Evolutionary conservation across 2,113 vertebrate genomes (phyloP).

Genomic region (Todiramphus saurophagus): DNA sequence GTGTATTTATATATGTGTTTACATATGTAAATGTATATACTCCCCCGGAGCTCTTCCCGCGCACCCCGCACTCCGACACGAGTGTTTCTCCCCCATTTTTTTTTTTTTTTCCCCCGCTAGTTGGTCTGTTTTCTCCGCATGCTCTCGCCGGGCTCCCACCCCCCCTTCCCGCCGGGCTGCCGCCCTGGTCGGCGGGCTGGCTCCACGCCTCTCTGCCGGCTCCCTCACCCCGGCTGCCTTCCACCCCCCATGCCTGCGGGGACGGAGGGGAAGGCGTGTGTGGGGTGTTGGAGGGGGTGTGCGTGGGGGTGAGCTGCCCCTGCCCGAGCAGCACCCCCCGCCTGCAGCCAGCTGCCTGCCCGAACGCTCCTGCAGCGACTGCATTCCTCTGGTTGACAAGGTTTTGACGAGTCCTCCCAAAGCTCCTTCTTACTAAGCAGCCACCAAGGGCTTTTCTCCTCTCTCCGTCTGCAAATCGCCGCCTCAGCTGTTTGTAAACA

Average conservation of each 20-base stretch:
- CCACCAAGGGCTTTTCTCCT: neutral
- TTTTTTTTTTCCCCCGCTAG: too few relatives aligned
- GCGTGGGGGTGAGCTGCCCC: neutral
- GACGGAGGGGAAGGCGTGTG: neutral
- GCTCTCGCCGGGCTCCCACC: neutral
- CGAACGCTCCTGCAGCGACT: neutral
- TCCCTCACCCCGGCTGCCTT: neutral
- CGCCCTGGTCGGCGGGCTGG: neutral
- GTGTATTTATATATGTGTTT: neutral
- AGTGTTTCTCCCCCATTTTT: neutral
- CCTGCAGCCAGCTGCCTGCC: neutral
- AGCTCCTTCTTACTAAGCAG: neutral
- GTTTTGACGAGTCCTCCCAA: conserved; percentile 1
- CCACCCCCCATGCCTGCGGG: neutral
- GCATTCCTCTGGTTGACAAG: conserved; percentile 21
- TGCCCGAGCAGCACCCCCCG: neutral
- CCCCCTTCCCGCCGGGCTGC: neutral
- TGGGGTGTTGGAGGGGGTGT: neutral
- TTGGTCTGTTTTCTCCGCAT: neutral
- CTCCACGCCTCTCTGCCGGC: neutral
- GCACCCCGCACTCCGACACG: too few relatives aligned
- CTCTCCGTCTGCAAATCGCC: neutral
- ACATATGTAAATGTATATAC: too few relatives aligned
- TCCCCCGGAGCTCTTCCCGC: too few relatives aligned
- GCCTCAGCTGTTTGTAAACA: neutral